Base-by-base conservation (phyloP, 2,113 vertebrate species). In the Vanacampus margaritifer region DNA sequence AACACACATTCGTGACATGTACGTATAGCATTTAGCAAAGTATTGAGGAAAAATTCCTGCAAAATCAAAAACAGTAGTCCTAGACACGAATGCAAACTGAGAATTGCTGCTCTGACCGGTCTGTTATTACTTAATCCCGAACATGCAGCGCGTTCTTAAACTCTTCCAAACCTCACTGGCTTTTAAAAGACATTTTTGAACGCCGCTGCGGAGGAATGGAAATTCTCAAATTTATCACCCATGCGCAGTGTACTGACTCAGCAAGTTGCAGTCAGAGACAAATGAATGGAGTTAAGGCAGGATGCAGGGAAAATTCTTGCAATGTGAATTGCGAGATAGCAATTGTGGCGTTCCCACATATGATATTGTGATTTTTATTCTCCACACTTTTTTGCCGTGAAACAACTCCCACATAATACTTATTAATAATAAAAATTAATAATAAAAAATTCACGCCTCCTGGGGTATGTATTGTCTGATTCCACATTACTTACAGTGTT, bases 161-260 rank as follows among this genome's bases (percentile, higher is more conserved):
- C 67, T 56, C 43, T 51, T 68, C 71, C 68, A 82, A 79, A 85
- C 77, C 68, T 35, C 71, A 65, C 14, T 80, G 75, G 71, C 65
- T 80, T 76, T 1, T 0, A 46, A 65, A 60, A 53, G 67, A 60
- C 6, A 56, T 70, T 77, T 63, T 75, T 86, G 78, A 72, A 78
- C 45, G 36, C 2, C 64, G 57, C 23, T 1, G 12, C 60, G 70
- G 74, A 70, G 64, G 66, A 68, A 68, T 67, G 72, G 61, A 72
- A 78, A 76, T 53, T 68, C 5, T 3, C 12, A 66, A 75, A 78
- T 76, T 10, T 71, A 70, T 67, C 56, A 45, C 17, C 53, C 16
- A 45, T 61, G 61, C 21, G 50, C 23, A 67, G 2, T 64, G n/a
- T 59, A 67, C 56, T 51, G 43, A 81, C 59, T 62, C 39, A 12